A percentile compares a stretch with the other conserved stretches of the same genome.
phyloP scores from a whole-genome alignment of 1,140 invertebrate genomes.

The Eubasilissa regina region DNA sequence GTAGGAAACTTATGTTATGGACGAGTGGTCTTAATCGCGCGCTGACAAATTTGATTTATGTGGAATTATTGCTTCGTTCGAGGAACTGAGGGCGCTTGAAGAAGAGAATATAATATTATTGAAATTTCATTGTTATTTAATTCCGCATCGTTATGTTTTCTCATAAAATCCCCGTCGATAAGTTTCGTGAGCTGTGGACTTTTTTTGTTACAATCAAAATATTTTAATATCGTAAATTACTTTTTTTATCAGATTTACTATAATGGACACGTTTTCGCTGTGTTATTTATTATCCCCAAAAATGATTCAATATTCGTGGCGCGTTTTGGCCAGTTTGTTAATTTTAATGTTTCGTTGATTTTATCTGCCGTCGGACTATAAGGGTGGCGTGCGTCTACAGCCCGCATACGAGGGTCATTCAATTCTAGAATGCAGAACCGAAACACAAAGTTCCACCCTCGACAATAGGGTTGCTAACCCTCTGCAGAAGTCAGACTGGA shows the following conservation, averaged over 20 bases:
- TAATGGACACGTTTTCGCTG: conserved; percentile 12
- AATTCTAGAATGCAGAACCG: conserved; percentile 10
- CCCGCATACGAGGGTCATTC: conserved; percentile 34
- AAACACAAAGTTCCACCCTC: conserved; percentile 7
- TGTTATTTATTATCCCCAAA: conserved; percentile 37
- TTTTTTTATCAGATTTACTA: conserved; percentile 21
- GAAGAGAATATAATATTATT: no score
- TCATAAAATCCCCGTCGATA: no score
- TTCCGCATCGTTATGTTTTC: no score
- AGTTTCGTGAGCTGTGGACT: no score
- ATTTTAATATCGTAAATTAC: no score
- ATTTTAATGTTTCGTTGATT: conserved; percentile 48
- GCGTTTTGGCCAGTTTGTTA: conserved; percentile 45
- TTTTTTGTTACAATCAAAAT: no score
- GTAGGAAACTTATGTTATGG: no score
- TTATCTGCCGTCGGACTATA: conserved; percentile 30
- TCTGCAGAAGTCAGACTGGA: background rate
- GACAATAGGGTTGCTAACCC: background rate
- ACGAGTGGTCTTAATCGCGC: no score
- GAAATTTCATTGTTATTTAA: no score
- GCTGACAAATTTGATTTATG: no score
- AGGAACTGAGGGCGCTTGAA: no score
- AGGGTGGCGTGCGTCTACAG: conserved; percentile 28
- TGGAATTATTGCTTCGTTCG: no score
- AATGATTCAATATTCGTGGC: conserved; percentile 11